Percentiles rank a stretch among this genome's conserved stretches.
Evolutionary conservation across 2,113 vertebrate species (phyloP).

Genomic region (Lepus europaeus): DNA sequence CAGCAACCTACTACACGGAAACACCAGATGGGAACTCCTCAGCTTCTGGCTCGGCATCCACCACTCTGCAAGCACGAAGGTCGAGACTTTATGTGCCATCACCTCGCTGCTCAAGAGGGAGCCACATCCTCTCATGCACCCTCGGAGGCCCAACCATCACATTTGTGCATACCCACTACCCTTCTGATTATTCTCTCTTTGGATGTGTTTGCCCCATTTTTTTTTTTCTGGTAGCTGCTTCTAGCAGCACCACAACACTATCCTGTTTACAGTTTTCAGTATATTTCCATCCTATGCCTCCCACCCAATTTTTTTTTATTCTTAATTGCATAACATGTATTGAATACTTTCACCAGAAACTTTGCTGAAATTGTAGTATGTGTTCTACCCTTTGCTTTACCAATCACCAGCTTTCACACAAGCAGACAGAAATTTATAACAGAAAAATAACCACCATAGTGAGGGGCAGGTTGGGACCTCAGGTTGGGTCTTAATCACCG

Average conservation of each 20-base stretch:
- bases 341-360: background rate
- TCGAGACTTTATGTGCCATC: background rate
- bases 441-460: background rate
- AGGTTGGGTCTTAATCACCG: rapidly evolving
- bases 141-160: background rate
- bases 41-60: background rate
- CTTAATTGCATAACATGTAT: background rate
- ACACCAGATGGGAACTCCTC: background rate
- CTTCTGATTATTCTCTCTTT: background rate
- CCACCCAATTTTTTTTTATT: background rate
- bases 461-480: background rate
- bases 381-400: background rate
- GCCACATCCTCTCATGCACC: background rate
- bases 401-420: background rate
- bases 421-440: background rate
- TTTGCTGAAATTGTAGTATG: background rate
- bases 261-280: background rate
- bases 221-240: background rate
- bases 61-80: background rate
- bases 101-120: background rate
- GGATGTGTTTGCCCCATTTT: background rate
- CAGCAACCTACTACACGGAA: background rate
- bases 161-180: rapidly evolving
- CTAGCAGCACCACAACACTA: background rate
- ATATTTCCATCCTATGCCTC: background rate